Conservation (phyloP, 2,888 invertebrate species). For the Cerastoderma edule region DNA sequence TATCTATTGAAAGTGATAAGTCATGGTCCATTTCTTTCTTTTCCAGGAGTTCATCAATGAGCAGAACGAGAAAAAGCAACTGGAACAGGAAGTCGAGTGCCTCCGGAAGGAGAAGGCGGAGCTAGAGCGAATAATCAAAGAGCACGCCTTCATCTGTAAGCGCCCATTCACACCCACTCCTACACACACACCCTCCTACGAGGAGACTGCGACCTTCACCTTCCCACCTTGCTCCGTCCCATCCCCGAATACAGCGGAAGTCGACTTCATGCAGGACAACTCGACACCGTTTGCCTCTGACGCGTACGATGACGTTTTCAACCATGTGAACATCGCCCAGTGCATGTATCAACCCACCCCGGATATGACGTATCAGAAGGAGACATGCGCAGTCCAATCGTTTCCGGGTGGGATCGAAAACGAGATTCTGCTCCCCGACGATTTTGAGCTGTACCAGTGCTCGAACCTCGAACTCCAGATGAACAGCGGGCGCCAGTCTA, state of each 20-base stretch:
- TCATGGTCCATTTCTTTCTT: background rate
- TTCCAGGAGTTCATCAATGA: slow-evolving; percentile 48
- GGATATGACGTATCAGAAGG: background rate
- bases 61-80: slow-evolving; percentile 24
- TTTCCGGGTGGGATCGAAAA: slow-evolving; percentile 22
- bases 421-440: slow-evolving; percentile 16
- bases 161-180: slow-evolving; percentile 24
- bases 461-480: slow-evolving; percentile 26
- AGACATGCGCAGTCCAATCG: slow-evolving; percentile 11
- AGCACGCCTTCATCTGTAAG: slow-evolving; percentile 40
- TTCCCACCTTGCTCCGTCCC: slow-evolving; percentile 17
- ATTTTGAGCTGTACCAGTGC: slow-evolving; percentile 23
- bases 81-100: slow-evolving; percentile 32
- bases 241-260: background rate
- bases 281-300: slow-evolving; percentile 13
- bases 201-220: slow-evolving; percentile 25
- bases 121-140: slow-evolving; percentile 34
- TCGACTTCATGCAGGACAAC: background rate
- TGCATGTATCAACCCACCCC: slow-evolving; percentile 7
- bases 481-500: slow-evolving; percentile 36
- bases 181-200: slow-evolving; percentile 31
- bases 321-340: background rate
- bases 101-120: slow-evolving; percentile 40
- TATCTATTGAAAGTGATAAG: no score
- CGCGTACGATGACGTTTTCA: slow-evolving; percentile 36